These are phyloP conservation scores for Orthosia gracilis DNA, from an alignment of 2,888 invertebrate genomes.

Conservation along the genomic window DNA sequence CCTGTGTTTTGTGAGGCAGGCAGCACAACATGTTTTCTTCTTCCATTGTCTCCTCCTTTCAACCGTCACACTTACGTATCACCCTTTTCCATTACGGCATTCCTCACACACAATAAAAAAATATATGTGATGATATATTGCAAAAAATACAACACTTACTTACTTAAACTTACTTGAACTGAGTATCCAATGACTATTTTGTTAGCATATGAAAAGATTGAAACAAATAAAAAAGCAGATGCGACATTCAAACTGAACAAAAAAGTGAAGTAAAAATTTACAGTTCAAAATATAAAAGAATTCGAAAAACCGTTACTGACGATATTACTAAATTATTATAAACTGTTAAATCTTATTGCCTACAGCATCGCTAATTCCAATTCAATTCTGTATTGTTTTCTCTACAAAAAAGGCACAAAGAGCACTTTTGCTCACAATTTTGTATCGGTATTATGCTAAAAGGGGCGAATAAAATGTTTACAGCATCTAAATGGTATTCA, in stretches of 20 bases:
- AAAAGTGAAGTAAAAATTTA: not conserved
- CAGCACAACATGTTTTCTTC: too few relatives aligned
- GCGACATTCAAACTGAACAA: not conserved
- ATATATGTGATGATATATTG: too few relatives aligned
- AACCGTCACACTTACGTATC: too few relatives aligned
- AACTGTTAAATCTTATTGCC: slow-evolving; percentile 13
- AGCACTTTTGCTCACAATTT: slow-evolving; percentile 31
- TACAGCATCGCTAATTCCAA: slow-evolving; percentile 23
- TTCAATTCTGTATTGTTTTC: slow-evolving; percentile 36
- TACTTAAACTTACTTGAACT: too few relatives aligned
- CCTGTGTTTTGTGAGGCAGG: too few relatives aligned
- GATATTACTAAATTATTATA: slow-evolving; percentile 9
- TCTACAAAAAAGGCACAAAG: slow-evolving; percentile 34
- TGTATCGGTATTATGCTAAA: slow-evolving; percentile 49
- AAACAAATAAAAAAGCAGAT: not conserved
- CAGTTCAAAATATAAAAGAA: not conserved
- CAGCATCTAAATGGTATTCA: slow-evolving; percentile 31
- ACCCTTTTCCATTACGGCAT: too few relatives aligned
- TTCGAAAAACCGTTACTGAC: not conserved
- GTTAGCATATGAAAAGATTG: too few relatives aligned
- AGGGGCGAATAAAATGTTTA: slow-evolving; percentile 44
- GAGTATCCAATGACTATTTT: too few relatives aligned
- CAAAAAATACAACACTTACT: too few relatives aligned
- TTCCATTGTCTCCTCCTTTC: too few relatives aligned
- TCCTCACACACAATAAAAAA: too few relatives aligned